Evolutionary conservation across 2,888 invertebrate genomes (phyloP).

Genomic region (Lepidonotus clava): DNA sequence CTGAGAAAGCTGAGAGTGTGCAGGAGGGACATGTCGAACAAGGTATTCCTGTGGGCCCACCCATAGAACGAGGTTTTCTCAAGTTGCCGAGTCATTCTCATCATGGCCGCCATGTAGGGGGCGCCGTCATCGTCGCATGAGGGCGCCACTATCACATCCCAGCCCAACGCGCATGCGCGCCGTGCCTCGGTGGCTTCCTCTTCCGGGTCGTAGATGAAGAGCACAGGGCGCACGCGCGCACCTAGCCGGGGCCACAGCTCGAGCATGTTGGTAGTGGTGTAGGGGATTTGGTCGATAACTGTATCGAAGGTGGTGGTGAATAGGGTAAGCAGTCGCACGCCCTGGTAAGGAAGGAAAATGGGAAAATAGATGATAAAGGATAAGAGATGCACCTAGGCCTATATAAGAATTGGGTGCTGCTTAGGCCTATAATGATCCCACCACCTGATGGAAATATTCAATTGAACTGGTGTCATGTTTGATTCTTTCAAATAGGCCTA

Average conservation of each 20-base stretch:
- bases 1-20: neutral
- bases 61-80: constrained; percentile 6
- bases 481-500: too few species aligned
- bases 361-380: too few species aligned
- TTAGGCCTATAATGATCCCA: too few species aligned
- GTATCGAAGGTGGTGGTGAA: constrained; percentile 9
- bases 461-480: too few species aligned
- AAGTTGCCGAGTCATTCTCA: neutral
- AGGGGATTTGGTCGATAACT: neutral
- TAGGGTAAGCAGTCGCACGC: neutral
- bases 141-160: constrained; percentile 32
- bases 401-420: too few species aligned
- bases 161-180: neutral
- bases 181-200: neutral
- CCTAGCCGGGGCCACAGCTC: neutral
- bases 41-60: constrained; percentile 6
- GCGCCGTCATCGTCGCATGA: constrained; percentile 29
- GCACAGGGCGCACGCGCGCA: neutral
- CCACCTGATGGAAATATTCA: too few species aligned
- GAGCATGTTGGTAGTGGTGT: constrained; percentile 15
- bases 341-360: too few species aligned
- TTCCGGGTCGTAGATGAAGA: constrained; percentile 5
- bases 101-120: constrained; percentile 24
- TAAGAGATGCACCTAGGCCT: too few species aligned
- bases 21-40: constrained; percentile 10